Base-by-base conservation (phyloP, 1,140 invertebrate species). In the Lepidurus packardi region DNA sequence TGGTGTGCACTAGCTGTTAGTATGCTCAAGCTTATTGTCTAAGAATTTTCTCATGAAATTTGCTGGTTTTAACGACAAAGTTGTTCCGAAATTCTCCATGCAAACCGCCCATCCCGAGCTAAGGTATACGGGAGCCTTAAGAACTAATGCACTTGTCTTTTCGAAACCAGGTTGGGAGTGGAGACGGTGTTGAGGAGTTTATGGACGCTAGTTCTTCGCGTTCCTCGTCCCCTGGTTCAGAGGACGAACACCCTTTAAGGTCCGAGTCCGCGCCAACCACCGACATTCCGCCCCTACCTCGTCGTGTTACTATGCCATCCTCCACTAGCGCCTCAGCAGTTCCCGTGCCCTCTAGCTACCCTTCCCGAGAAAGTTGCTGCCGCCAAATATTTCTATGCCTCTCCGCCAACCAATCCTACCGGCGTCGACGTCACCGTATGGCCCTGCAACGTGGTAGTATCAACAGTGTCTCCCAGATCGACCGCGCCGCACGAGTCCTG, bases 401-500 rank as follows among this genome's bases (percentile, higher is more conserved):
- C 43, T 25, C n/a, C 42, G 21, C 13, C 77, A n/a, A 24, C 73
- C 44, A 43, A 43, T 45, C 42, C 10, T 65, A 45, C 73, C 77
- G 44, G 65, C 76, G 75, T 21, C 75, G 53, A 75, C 25, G 75
- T 53, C 21, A 77, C 13, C 53, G 77, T 13, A n/a, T 76, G 74
- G 13, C 78, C 79, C 44, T 73, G 43, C 25, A 81, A 83, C 53
- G 41, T 80, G 65, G 80, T 83, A 75, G 53, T 21, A 78, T 84
- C 82, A 94, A 94, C 83, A 92, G 91, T 8, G 92, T 94, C 1
- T 93, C 92, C 25, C 92, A 92, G 84, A 92, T 93, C 73, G 92
- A 94, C 84, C 86, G 90, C 9, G 89, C 89, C 13, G 92, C 92
- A 21, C 85, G 92, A 16, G 85, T 93, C 42, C 88, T 93, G 25